Percentiles rank a stretch among this genome's conserved stretches.
Conservation (phyloP, 2,113 vertebrate species). For the Cyprinus carpio region DNA sequence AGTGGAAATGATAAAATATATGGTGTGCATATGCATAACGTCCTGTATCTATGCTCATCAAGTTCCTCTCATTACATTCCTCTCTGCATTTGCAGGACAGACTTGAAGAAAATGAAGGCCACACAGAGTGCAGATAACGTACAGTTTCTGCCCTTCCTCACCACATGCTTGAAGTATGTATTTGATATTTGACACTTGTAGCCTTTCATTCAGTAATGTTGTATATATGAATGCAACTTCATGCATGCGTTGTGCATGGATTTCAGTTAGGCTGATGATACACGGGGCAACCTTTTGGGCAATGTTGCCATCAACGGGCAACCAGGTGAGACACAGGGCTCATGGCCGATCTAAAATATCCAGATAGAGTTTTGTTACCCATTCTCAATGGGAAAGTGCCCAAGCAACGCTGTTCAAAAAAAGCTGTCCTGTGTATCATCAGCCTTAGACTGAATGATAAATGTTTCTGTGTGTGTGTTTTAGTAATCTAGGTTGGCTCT, state of each 20-base stretch:
- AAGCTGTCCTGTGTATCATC: no score
- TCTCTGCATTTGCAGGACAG: constrained; percentile 72
- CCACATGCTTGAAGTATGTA: constrained; percentile 87
- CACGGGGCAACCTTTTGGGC: no score
- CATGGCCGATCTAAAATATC: no score
- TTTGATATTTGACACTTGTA: background rate
- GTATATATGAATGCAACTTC: background rate
- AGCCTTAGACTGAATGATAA: background rate
- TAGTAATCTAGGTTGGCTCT: constrained; percentile 92
- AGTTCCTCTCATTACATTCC: background rate
- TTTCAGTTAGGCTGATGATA: no score
- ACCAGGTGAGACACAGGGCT: no score
- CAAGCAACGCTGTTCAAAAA: no score
- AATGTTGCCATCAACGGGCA: no score
- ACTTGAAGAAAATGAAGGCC: constrained; percentile 84
- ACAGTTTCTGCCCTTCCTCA: constrained; percentile 93
- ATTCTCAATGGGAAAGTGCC: no score
- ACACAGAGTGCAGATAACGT: constrained; percentile 84
- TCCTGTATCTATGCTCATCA: constrained; percentile 4
- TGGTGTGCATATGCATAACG: background rate
- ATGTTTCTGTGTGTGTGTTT: constrained; percentile 26
- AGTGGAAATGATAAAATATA: background rate
- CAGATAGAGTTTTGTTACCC: no score
- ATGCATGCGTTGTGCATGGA: background rate
- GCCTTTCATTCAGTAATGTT: background rate